Evolutionary conservation across 2,888 invertebrate genomes (phyloP).

Genomic region (Linyphia triangularis): DNA sequence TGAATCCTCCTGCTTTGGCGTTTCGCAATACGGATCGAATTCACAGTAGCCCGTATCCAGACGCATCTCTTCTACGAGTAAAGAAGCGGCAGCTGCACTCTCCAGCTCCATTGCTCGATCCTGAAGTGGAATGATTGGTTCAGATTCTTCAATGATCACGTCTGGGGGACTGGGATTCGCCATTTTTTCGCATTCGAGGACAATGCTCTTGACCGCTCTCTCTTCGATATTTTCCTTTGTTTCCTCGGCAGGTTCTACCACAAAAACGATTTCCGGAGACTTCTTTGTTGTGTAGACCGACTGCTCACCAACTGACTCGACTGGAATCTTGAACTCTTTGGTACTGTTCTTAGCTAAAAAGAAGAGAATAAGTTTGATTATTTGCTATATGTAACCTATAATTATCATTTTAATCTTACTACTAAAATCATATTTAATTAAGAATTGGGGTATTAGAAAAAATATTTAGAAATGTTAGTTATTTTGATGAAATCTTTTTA

Average conservation of each 20-base stretch:
- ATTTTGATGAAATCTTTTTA: too few species aligned
- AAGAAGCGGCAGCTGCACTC: conserved; percentile 46
- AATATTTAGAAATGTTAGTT: too few species aligned
- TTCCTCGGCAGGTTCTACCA: neutral
- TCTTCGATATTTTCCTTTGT: neutral
- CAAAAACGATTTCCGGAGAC: neutral
- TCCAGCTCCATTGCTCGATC: conserved; percentile 64
- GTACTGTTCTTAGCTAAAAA: too few species aligned
- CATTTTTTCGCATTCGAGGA: neutral
- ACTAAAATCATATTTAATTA: too few species aligned
- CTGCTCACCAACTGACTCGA: conserved; percentile 56
- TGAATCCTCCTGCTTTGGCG: conserved; percentile 19
- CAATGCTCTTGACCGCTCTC: neutral
- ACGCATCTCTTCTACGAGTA: conserved; percentile 45
- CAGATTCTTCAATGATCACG: conserved; percentile 11
- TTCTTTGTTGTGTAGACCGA: conserved; percentile 58
- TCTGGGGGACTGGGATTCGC: neutral
- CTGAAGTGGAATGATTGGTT: neutral
- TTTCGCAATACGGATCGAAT: conserved; percentile 9
- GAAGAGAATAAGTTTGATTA: too few species aligned
- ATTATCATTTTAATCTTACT: too few species aligned
- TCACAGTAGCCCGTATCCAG: conserved; percentile 8
- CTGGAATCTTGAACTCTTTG: neutral
- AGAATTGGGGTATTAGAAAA: too few species aligned
- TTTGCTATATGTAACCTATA: too few species aligned